phyloP scores from a whole-genome alignment of 2,888 invertebrate genomes.

The Lypha dubia region DNA sequence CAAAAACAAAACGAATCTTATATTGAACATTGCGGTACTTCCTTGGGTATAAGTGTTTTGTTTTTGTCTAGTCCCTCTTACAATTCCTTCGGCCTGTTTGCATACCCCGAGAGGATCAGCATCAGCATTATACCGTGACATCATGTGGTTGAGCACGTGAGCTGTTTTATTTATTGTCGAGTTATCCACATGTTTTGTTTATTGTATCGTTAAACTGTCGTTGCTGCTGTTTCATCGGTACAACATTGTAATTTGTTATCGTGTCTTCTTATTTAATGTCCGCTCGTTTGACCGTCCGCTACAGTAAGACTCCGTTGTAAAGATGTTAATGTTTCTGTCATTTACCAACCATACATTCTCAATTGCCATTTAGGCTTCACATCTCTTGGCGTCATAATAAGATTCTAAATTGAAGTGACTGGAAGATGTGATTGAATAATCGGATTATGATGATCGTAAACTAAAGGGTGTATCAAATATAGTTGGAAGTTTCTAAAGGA shows the following conservation, averaged over 20 bases:
- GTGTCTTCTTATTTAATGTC: slow-evolving; percentile 52
- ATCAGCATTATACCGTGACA: slow-evolving; percentile 39
- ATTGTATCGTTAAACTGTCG: slow-evolving; percentile 70
- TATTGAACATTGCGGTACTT: slow-evolving; percentile 66
- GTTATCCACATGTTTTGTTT: slow-evolving; percentile 72
- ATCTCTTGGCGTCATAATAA: slow-evolving; percentile 48
- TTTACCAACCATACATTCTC: slow-evolving; percentile 44
- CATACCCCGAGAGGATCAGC: slow-evolving; percentile 38
- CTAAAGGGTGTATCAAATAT: slow-evolving; percentile 1
- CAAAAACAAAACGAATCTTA: slow-evolving; percentile 17
- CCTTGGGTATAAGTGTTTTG: slow-evolving; percentile 40
- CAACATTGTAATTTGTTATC: slow-evolving; percentile 70
- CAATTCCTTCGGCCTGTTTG: slow-evolving; percentile 20
- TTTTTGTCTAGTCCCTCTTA: slow-evolving; percentile 20
- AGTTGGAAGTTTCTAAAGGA: not conserved
- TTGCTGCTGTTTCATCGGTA: slow-evolving; percentile 67
- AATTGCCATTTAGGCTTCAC: slow-evolving; percentile 48
- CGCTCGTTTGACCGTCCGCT: slow-evolving; percentile 28
- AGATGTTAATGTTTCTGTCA: slow-evolving; percentile 53
- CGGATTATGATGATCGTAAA: slow-evolving; percentile 28
- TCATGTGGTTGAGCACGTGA: slow-evolving; percentile 71
- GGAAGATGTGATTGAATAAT: slow-evolving; percentile 55
- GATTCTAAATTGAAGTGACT: slow-evolving; percentile 35
- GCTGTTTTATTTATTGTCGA: slow-evolving; percentile 68
- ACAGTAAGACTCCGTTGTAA: slow-evolving; percentile 3